Base-by-base conservation (phyloP, 2,113 vertebrate genomes). In the Hypocryptadius cinnamomeus region DNA sequence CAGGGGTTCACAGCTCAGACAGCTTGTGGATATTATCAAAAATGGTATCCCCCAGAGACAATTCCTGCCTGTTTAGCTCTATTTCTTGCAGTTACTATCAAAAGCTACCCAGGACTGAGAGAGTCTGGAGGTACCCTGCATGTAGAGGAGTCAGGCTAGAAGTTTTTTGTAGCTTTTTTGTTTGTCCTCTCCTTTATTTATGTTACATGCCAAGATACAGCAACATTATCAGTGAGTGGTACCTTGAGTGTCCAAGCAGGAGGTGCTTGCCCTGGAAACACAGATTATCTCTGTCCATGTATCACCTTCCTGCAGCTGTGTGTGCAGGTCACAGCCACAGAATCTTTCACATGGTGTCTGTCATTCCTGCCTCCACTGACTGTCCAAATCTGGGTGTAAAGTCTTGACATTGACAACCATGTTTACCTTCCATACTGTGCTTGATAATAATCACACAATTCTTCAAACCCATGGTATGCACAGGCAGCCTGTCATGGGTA, bases 241-340 rank as follows among this genome's bases (percentile, higher is more conserved):
- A 53, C 24, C 44, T 42, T 4, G 11, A 50, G 28, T 37, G 44
- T 44, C 48, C 11, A 22, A 23, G 78, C 44, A 73, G 80, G 51
- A 82, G n/a, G 17, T 47, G 50, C 76, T 88, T 53, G 31, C 15
- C 31, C 28, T 66, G 31, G 9, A 56, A 39, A 42, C 18, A 8
- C 21, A 31, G 54, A 15, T n/a, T 56, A 24, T 21, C 37, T n/a
- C 0, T 17, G 30, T 33, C 44, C 33, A 2, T 7, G 2, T 13
- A 4, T 37, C 53, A 19, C 20, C 47, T 48, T 47, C 45, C 47
- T 2, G 1, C 31, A 13, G 13, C 30, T 37, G 20, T n/a, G 9
- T n/a, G 57, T 60, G 74, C 47, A 24, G 48, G 42, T 42, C 42
- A 42, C 42, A 42, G 42, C 42, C 42, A 42, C 42, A 18, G 31